These are phyloP conservation scores for Diaperis boleti DNA, from an alignment of 2,888 invertebrate genomes.

Conservation along the genomic window DNA sequence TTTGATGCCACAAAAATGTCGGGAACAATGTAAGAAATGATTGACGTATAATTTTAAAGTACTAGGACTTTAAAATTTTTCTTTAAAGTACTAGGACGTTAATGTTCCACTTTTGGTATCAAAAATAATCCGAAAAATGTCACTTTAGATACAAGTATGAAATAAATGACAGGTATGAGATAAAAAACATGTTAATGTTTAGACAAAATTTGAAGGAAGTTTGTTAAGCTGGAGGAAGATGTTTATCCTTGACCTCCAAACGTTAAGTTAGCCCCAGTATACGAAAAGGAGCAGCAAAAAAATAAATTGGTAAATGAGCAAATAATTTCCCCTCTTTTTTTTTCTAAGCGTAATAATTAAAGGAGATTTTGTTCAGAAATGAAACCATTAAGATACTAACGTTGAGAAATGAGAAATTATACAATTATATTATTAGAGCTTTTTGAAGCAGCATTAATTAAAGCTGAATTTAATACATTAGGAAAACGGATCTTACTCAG, in stretches of 20 bases:
- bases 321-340: constrained; percentile 1
- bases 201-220: too few species aligned
- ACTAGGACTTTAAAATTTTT: too few species aligned
- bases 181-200: too few species aligned
- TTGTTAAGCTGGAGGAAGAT: too few species aligned
- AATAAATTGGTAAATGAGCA: constrained; percentile 12
- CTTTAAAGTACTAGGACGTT: too few species aligned
- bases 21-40: too few species aligned
- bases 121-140: too few species aligned
- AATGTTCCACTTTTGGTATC: too few species aligned
- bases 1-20: too few species aligned
- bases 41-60: too few species aligned
- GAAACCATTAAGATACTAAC: background rate
- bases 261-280: constrained; percentile 19
- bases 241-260: constrained; percentile 19
- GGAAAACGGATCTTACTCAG: background rate
- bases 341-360: constrained; percentile 3
- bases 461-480: background rate
- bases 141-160: too few species aligned
- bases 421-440: background rate
- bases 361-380: constrained; percentile 3
- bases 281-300: background rate
- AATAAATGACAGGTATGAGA: too few species aligned
- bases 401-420: background rate
- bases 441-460: background rate